Conservation (phyloP, 2,797 vertebrate species). For the Acanthornis magna region DNA sequence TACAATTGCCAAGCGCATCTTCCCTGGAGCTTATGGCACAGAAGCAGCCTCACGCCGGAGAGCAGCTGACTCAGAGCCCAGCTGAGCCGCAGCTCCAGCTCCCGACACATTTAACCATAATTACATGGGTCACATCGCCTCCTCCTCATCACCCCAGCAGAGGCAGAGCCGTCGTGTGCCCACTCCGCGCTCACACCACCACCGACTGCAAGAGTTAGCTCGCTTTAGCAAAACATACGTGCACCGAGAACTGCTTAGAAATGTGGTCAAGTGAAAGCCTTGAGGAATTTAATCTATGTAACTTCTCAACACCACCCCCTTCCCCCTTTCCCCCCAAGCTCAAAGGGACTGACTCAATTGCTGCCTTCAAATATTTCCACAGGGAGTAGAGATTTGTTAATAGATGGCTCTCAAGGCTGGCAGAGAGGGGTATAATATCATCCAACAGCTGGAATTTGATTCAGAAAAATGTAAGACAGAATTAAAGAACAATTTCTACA, state of each 20-base stretch:
- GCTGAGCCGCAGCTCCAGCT: constrained; percentile 12
- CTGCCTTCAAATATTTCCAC: constrained; percentile 10
- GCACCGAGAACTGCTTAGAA: background rate
- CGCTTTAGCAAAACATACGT: background rate
- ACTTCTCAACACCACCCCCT: background rate
- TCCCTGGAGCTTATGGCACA: background rate
- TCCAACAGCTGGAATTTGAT: constrained; percentile 16
- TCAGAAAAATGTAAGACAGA: constrained; percentile 15
- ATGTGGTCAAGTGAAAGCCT: background rate
- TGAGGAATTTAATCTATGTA: background rate
- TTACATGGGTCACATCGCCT: constrained; percentile 15
- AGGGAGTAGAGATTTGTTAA: constrained; percentile 23
- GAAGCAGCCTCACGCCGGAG: background rate
- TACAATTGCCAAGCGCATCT: background rate
- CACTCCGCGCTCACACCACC: accelerated
- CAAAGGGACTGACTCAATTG: background rate
- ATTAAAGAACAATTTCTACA: constrained; percentile 42
- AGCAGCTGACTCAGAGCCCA: constrained; percentile 19
- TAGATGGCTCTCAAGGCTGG: background rate
- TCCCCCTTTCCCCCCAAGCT: background rate
- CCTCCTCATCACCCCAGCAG: background rate
- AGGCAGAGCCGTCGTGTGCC: accelerated
- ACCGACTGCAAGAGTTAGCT: background rate
- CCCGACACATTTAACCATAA: constrained; percentile 12
- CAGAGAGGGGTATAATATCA: background rate